Conservation (phyloP, 2,113 vertebrate genomes). For the Aepyceros melampus region DNA sequence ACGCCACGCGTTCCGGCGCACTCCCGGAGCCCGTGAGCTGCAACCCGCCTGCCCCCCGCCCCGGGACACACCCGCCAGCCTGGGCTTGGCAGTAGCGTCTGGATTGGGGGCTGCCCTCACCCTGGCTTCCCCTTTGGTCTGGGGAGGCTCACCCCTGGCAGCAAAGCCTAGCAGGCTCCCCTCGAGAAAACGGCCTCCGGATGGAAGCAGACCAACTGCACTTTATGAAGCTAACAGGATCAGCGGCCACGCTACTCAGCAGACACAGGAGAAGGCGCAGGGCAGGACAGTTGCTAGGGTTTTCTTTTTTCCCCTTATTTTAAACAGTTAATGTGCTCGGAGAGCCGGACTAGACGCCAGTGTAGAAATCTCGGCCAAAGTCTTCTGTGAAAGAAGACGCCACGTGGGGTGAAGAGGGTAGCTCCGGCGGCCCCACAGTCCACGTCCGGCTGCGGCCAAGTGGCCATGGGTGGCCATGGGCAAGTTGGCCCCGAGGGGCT, state of each 20-base stretch:
- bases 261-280: background rate
- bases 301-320: conserved; percentile 32
- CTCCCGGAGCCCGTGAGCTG: background rate
- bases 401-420: background rate
- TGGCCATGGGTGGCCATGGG: background rate
- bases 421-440: background rate
- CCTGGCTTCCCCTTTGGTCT: background rate
- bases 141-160: background rate
- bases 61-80: background rate
- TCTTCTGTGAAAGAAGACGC: conserved; percentile 58
- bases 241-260: background rate
- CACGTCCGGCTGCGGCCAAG: background rate
- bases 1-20: accelerated
- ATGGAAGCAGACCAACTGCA: conserved; percentile 48
- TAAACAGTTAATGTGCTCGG: conserved; percentile 64
- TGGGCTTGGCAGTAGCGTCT: conserved; percentile 52
- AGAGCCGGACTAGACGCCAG: conserved; percentile 30
- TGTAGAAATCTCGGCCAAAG: conserved; percentile 61
- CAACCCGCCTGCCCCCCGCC: background rate
- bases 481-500: background rate
- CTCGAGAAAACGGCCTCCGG: conserved; percentile 56
- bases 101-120: background rate
- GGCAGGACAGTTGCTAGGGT: background rate
- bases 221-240: conserved; percentile 8
- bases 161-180: background rate